phyloP scores from a whole-genome alignment of 2,888 invertebrate species.

The Cryptocephalus moraei region DNA sequence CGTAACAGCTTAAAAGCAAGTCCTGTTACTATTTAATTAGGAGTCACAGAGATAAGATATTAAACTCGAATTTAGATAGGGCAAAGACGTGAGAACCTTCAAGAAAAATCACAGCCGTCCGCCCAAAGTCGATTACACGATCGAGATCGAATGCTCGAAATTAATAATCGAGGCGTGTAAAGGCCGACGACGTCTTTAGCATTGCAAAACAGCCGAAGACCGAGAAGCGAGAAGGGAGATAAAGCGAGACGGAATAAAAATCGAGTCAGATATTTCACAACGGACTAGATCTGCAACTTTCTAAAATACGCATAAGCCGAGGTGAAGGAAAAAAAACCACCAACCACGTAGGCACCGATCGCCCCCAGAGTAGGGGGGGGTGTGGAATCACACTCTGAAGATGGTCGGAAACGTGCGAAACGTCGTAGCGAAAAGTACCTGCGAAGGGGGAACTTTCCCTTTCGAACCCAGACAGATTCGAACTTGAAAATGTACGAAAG shows the following conservation, averaged over 20 bases:
- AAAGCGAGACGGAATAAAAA: background rate
- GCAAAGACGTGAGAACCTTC: too few species aligned
- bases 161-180: too few species aligned
- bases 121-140: too few species aligned
- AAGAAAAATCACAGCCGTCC: too few species aligned
- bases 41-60: too few species aligned
- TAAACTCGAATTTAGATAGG: too few species aligned
- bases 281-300: constrained; percentile 27
- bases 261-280: constrained; percentile 3
- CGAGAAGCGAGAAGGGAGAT: background rate
- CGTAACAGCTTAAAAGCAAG: too few species aligned
- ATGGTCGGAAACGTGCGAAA: background rate
- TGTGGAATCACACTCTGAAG: too few species aligned
- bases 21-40: too few species aligned
- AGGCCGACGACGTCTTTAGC: constrained; percentile 3
- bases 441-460: background rate
- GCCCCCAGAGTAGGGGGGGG: background rate
- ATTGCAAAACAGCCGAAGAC: constrained; percentile 7
- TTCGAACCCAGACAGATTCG: background rate
- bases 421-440: background rate
- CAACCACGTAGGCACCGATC: background rate
- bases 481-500: constrained; percentile 6
- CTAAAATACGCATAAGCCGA: constrained; percentile 14
- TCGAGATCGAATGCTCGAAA: too few species aligned
- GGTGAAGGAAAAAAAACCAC: background rate